phyloP scores from a whole-genome alignment of 2,797 vertebrate genomes.

The Gadopsis marmoratus region DNA sequence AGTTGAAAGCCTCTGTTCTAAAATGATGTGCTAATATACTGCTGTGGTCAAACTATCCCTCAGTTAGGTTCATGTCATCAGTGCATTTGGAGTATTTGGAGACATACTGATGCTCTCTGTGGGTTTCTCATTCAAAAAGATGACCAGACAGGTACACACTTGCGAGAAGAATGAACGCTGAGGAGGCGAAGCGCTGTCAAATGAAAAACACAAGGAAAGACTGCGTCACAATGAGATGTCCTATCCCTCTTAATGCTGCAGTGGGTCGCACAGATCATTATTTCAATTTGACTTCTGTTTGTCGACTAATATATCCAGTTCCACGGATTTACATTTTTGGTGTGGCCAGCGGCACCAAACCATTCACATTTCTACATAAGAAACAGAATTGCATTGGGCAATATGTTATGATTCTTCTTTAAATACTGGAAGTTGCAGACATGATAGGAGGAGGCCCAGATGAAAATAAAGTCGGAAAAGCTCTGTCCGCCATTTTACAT shows the following conservation, averaged over 20 bases:
- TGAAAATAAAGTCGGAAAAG: no score
- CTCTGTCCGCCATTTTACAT: no score
- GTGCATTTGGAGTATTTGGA: conserved; percentile 9
- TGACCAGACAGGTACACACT: background rate
- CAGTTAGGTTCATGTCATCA: background rate
- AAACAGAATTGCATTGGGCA: no score
- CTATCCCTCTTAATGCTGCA: background rate
- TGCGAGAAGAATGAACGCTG: background rate
- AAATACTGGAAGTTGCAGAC: no score
- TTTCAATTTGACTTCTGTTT: background rate
- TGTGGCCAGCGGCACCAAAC: background rate
- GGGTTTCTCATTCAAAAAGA: background rate
- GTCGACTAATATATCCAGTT: background rate
- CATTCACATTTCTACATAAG: background rate
- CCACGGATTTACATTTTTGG: background rate
- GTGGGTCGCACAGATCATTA: background rate
- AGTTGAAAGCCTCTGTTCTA: conserved; percentile 13
- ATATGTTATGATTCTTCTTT: no score
- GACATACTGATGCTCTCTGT: background rate
- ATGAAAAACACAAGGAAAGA: background rate
- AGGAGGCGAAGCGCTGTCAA: background rate
- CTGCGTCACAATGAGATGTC: background rate
- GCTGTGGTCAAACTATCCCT: conserved; percentile 12
- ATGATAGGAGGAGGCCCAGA: no score
- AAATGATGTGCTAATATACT: conserved; percentile 2